These are phyloP conservation scores for Aptenodytes patagonicus DNA, from an alignment of 2,113 vertebrate species.

Conservation along the genomic window DNA sequence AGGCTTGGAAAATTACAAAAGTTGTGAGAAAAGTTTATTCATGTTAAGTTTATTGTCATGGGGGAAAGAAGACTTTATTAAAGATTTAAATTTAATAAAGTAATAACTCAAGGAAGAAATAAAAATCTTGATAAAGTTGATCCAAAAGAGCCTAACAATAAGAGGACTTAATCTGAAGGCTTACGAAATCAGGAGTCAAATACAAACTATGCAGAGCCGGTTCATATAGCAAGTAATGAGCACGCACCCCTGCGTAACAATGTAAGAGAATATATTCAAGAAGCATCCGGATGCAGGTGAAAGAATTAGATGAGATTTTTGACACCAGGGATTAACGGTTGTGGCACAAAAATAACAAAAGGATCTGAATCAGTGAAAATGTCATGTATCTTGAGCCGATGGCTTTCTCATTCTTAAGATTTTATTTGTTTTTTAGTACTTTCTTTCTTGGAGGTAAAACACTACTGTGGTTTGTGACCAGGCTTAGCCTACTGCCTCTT, in stretches of 20 bases:
- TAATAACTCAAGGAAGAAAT: slow-evolving; percentile 68
- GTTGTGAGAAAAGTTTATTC: slow-evolving; percentile 51
- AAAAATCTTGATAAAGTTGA: slow-evolving; percentile 67
- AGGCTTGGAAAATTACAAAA: background rate
- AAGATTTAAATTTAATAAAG: slow-evolving; percentile 77
- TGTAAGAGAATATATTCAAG: background rate
- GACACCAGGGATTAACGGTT: slow-evolving; percentile 40
- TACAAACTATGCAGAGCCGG: background rate
- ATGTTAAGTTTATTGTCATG: slow-evolving; percentile 57
- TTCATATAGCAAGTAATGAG: slow-evolving; percentile 20
- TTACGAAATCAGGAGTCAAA: slow-evolving; percentile 24
- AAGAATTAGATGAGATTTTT: slow-evolving; percentile 58
- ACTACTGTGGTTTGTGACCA: background rate
- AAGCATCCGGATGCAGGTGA: background rate
- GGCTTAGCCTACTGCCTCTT: background rate
- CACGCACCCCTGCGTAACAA: background rate
- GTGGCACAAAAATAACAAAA: slow-evolving; percentile 32
- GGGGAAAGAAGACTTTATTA: slow-evolving; percentile 66
- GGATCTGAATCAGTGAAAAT: background rate
- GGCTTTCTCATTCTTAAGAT: slow-evolving; percentile 5
- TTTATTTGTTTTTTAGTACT: background rate
- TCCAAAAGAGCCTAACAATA: slow-evolving; percentile 47
- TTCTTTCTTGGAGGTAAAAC: background rate
- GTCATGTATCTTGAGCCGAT: background rate
- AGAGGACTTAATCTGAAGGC: slow-evolving; percentile 50